Percentiles rank a stretch among this genome's conserved stretches.
phyloP scores from a whole-genome alignment of 2,888 invertebrate species.

The Teinopalpus imperialis region DNA sequence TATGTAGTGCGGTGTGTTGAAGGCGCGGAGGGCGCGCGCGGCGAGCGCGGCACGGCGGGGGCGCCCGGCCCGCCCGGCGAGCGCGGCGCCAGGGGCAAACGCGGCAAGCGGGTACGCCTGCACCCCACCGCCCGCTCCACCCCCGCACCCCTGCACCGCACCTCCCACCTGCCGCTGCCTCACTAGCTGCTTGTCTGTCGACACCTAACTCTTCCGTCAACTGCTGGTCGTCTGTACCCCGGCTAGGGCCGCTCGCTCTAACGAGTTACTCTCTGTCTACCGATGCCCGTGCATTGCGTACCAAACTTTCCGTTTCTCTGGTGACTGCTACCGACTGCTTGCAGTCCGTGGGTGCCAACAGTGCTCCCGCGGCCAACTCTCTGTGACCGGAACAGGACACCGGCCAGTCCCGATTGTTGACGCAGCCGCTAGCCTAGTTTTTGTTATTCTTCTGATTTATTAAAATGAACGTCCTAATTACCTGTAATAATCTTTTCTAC shows the following conservation, averaged over 20 bases:
- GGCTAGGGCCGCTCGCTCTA: neutral
- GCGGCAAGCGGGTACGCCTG: slow-evolving; percentile 92
- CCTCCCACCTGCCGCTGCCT: slow-evolving; percentile 4
- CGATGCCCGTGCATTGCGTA: no score
- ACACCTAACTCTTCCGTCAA: neutral
- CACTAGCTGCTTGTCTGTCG: neutral
- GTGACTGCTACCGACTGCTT: no score
- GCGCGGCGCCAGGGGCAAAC: slow-evolving; percentile 94
- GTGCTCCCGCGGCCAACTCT: no score
- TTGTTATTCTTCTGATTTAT: no score
- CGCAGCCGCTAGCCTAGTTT: no score
- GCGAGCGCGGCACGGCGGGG: slow-evolving; percentile 91
- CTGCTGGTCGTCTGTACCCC: no score
- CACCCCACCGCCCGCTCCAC: slow-evolving; percentile 19
- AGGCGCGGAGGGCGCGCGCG: slow-evolving; percentile 85
- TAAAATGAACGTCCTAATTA: no score
- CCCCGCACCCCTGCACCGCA: neutral
- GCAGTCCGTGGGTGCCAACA: no score
- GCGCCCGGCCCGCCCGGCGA: slow-evolving; percentile 91
- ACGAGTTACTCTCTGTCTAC: neutral
- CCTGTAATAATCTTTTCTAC: no score
- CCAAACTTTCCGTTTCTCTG: no score
- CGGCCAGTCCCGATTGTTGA: no score
- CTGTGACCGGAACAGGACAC: no score
- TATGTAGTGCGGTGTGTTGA: slow-evolving; percentile 46